Base-by-base conservation (phyloP, 2,113 vertebrate species). In the Carassius carassius region DNA sequence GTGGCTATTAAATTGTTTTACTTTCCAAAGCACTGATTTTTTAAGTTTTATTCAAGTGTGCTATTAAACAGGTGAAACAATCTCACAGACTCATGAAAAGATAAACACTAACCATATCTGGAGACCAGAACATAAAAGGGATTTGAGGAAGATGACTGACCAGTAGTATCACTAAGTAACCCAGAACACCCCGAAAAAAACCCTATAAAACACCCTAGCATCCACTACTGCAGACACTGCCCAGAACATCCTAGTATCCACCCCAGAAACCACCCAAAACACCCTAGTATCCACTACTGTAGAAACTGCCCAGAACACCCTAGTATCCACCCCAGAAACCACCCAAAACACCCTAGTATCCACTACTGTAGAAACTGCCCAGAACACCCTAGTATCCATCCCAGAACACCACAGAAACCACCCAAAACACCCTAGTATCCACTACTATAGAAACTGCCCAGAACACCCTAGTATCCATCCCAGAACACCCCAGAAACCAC, bases 361-460 rank as follows among this genome's bases (percentile, higher is more conserved):
- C n/a, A n/a, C n/a, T n/a, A n/a, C n/a, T n/a, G n/a, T n/a, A n/a
- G n/a, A n/a, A 44, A 44, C 41, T 10, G 9, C 41, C 41, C 41
- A 9, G 41, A 44, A 10, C 41, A 44, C 41, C 41, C 41, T 44
- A 44, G 9, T 10, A 60, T n/a, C 19, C 21, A 60, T 21, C 6
- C 13, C 11, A 2, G 9, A 37, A 37, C 37, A 37, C 5, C 37
- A 0, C 37, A 3, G 3, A 67, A 13, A 67, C 5, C 2, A 4
- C 21, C 0, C 3, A 11, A 11, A 44, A 3, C 2, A 44, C 3
- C 44, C 44, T 3, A 3, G 3, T 0, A n/a, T n/a, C n/a, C n/a
- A n/a, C n/a, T n/a, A n/a, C n/a, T n/a, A n/a, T n/a, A n/a, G n/a
- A n/a, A 3, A 44, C 3, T 0, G 17, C 7, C 6, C 29, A 67